Base-by-base conservation (phyloP, 2,113 vertebrate genomes). In the Scortum barcoo region DNA sequence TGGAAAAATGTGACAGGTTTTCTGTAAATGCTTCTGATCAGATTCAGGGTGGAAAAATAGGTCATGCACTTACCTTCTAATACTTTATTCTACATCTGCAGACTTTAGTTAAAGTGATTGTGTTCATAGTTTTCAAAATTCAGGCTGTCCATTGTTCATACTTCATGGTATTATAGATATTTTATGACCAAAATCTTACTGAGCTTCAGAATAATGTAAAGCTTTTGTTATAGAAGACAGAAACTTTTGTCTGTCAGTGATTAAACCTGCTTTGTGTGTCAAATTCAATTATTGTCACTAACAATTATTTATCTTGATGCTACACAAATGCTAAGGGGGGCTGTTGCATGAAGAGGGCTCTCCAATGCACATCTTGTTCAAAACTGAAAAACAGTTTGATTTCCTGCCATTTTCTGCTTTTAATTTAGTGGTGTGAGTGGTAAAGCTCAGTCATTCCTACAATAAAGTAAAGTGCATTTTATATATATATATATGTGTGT, bases 1-100 rank as follows among this genome's bases (percentile, higher is more conserved):
- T 7, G 17, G 2, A 38, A 74, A 26, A 14, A 28, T 11, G 40
- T 19, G 14, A 22, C 42, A 42, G 7, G 19, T n/a, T 36, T 10
- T 72, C 30, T 28, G 24, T 17, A 24, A 51, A 78, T 61, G n/a
- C 53, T 53, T 78, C 40, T 56, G 28, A 30, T 65, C 33, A 26
- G 24, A 48, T 83, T 4, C 6, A 13, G 38, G n/a, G 30, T 14
- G 19, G 30, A 3, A 30, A 65, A 30, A n/a, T 4, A 28, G n/a
- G n/a, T 56, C 46, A 26, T 7, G 2, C 11, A 9, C n/a, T 40
- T 16, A 30, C 28, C 9, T 24, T 56, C 38, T 22, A 17, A 56
- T 17, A 22, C 16, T 46, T 48, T 13, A 28, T 19, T 17, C 68
- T 3, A 48, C 4, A 40, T 17, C 42, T 12, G 13, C 33, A n/a